Conservation (phyloP, 2,113 vertebrate species). For the Chitala chitala region DNA sequence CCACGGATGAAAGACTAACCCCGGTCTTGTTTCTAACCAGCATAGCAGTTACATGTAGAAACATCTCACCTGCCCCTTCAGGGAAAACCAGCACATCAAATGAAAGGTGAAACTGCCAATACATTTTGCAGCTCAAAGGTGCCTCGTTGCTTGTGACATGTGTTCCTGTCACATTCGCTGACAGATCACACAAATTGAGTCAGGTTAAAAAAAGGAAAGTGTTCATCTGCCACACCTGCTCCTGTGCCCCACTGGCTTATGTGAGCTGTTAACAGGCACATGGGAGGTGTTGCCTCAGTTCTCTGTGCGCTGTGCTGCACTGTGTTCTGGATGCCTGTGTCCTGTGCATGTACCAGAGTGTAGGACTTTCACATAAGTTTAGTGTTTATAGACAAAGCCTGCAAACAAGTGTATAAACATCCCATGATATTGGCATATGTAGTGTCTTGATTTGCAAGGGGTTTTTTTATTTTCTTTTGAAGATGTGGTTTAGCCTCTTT, state of each 20-base stretch:
- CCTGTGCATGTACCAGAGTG: neutral
- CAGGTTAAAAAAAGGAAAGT: neutral
- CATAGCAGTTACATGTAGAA: neutral
- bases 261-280: no score
- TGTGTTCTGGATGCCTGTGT: no score
- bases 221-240: neutral
- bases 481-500: no score
- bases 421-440: no score
- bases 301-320: neutral
- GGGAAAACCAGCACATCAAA: neutral
- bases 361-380: neutral
- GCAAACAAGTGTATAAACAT: no score
- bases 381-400: neutral
- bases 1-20: conserved; percentile 41
- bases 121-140: neutral
- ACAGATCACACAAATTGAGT: neutral
- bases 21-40: conserved; percentile 29
- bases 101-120: neutral
- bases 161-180: neutral
- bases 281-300: no score
- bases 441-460: no score
- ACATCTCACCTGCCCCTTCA: neutral
- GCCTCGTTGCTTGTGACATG: neutral
- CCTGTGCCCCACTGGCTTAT: no score
- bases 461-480: no score